These are phyloP conservation scores for Allobates femoralis DNA, from an alignment of 2,797 vertebrate species.

Conservation along the genomic window DNA sequence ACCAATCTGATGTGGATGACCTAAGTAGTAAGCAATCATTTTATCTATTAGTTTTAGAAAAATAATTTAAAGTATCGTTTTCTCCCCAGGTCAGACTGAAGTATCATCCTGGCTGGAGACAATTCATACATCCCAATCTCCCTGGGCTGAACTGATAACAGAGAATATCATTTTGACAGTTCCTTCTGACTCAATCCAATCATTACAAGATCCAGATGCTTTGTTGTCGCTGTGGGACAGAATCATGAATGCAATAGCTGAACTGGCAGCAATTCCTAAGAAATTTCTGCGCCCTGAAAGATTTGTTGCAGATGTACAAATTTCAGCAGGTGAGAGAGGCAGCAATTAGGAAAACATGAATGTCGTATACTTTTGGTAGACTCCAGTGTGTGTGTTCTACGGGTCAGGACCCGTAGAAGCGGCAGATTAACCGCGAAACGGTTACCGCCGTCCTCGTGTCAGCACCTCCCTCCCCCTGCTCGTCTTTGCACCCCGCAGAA, in stretches of 20 bases:
- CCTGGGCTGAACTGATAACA: conserved; percentile 90
- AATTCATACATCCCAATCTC: conserved; percentile 73
- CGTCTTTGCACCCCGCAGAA: too few species aligned
- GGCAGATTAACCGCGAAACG: too few species aligned
- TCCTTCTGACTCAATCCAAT: conserved; percentile 73
- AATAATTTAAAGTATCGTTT: background rate
- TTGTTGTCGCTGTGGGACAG: conserved; percentile 80
- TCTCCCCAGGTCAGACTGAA: conserved; percentile 70
- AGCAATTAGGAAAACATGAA: too few species aligned
- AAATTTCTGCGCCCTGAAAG: conserved; percentile 85
- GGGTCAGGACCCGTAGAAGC: too few species aligned
- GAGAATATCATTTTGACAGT: conserved; percentile 86
- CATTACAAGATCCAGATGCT: conserved; percentile 74
- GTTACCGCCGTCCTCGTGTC: too few species aligned
- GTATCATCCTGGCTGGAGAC: conserved; percentile 68
- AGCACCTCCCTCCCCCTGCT: too few species aligned
- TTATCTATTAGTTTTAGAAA: too few species aligned
- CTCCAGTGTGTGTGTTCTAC: too few species aligned
- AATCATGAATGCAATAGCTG: conserved; percentile 81
- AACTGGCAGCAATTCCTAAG: conserved; percentile 76
- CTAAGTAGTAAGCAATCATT: too few species aligned
- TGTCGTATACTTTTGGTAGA: too few species aligned
- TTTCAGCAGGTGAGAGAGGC: conserved; percentile 75
- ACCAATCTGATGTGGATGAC: too few species aligned
- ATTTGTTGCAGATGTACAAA: conserved; percentile 88